These are phyloP conservation scores for Lates calcarifer DNA, from an alignment of 2,113 vertebrate species.

Conservation along the genomic window DNA sequence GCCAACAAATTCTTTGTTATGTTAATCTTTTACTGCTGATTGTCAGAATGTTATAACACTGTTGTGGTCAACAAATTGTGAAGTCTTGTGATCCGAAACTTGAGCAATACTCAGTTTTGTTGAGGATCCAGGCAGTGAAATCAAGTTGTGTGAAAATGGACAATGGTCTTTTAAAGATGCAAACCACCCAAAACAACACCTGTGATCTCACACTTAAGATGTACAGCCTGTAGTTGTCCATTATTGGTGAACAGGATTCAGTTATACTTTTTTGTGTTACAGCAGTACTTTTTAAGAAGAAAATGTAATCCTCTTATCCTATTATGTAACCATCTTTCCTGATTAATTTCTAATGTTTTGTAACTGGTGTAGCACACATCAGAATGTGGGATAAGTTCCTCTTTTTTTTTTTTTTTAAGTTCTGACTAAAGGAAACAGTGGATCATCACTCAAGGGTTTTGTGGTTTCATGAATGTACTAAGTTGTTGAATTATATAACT, in stretches of 20 bases:
- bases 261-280: neutral
- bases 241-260: neutral
- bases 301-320: neutral
- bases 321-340: neutral
- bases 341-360: neutral
- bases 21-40: slow-evolving; percentile 66
- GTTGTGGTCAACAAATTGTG: slow-evolving; percentile 26
- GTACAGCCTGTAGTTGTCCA: slow-evolving; percentile 2
- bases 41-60: slow-evolving; percentile 44
- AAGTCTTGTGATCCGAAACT: slow-evolving; percentile 57
- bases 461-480: slow-evolving; percentile 7
- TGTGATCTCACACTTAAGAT: neutral
- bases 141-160: neutral
- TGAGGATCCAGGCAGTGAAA: neutral
- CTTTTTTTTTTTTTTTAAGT: slow-evolving; percentile 15
- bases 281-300: neutral
- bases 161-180: neutral
- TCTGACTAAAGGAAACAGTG: neutral
- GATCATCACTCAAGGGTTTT: neutral
- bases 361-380: neutral
- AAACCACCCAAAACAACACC: neutral
- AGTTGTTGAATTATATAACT: neutral
- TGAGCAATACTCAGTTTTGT: neutral
- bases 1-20: slow-evolving; percentile 61
- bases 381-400: neutral